Evolutionary conservation across 1,140 invertebrate genomes (phyloP).

Genomic region (Harlomillsia oculata): DNA sequence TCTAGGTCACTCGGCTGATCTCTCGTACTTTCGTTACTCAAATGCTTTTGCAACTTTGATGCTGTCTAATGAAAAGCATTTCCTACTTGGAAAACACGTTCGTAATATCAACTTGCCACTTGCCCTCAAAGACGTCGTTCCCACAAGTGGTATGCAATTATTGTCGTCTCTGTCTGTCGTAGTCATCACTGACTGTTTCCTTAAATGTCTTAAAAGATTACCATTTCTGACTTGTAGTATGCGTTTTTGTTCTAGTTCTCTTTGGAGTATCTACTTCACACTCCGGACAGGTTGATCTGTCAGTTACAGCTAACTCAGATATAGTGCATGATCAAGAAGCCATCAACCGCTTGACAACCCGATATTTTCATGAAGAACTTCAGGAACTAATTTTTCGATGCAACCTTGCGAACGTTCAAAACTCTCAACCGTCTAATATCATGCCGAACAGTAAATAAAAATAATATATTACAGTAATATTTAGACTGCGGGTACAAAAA

Average conservation of each 20-base stretch:
- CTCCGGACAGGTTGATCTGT: constrained; percentile 14
- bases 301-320: constrained; percentile 16
- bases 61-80: constrained; percentile 10
- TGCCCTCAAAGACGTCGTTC: constrained; percentile 13
- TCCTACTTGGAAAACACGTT: constrained; percentile 9
- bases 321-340: constrained; percentile 4
- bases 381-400: constrained; percentile 3
- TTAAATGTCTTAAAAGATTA: background rate
- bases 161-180: too few species aligned
- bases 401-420: too few species aligned
- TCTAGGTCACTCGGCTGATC: constrained; percentile 7
- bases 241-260: constrained; percentile 11
- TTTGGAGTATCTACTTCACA: constrained; percentile 21
- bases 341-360: constrained; percentile 3
- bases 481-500: too few species aligned
- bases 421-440: too few species aligned
- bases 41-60: constrained; percentile 18
- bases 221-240: background rate
- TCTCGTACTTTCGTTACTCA: constrained; percentile 16
- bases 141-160: constrained; percentile 11
- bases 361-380: constrained; percentile 20
- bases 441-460: too few species aligned
- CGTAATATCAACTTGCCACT: constrained; percentile 15
- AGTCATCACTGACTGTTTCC: background rate
- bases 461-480: too few species aligned